These are phyloP conservation scores for Thamnophis sirtalis DNA, from an alignment of 2,113 vertebrate genomes.

Conservation along the genomic window DNA sequence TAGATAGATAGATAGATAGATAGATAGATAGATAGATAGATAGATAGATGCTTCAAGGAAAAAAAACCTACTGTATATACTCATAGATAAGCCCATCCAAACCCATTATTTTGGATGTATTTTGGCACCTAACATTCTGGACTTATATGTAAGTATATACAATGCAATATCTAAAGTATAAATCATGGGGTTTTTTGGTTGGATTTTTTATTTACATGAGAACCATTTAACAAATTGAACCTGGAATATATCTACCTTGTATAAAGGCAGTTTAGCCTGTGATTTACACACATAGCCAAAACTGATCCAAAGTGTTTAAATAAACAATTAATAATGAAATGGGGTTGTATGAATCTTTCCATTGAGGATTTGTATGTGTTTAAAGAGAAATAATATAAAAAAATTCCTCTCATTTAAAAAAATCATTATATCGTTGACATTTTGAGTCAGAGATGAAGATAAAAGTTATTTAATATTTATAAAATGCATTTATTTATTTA, in stretches of 20 bases:
- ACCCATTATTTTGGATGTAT: neutral
- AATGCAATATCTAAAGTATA: neutral
- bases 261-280: neutral
- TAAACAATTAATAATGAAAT: neutral
- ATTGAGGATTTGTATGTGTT: neutral
- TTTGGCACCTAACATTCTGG: neutral
- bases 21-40: fast-evolving
- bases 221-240: neutral
- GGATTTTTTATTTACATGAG: too few relatives aligned
- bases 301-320: neutral
- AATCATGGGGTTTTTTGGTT: neutral
- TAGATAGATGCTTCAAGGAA: neutral
- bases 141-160: neutral
- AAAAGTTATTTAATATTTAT: neutral
- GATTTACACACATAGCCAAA: neutral
- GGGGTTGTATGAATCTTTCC: neutral
- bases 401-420: neutral
- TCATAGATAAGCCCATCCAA: neutral
- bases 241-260: neutral
- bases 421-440: neutral
- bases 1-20: fast-evolving
- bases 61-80: neutral
- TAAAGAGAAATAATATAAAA: neutral
- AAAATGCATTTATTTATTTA: neutral
- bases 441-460: neutral